Base-by-base conservation (phyloP, 2,888 invertebrate genomes). In the Archips crataeganus region DNA sequence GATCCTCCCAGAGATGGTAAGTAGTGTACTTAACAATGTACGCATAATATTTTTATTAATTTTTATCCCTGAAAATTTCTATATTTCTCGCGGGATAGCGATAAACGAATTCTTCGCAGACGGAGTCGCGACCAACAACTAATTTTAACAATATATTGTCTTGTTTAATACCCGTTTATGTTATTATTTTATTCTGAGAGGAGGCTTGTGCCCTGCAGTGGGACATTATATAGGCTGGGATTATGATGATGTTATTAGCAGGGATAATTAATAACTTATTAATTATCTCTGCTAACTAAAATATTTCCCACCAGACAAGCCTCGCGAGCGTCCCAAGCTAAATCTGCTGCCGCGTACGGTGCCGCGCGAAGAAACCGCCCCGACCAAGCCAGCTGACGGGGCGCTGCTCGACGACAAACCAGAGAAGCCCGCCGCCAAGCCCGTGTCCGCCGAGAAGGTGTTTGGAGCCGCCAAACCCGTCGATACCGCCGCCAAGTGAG, bases 381-480 rank as follows among this genome's bases (percentile, higher is more conserved):
- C 92, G 3, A 90, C 88, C 13, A 0, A 80, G 73, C 87, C 91
- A 0, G 86, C 76, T 9, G 85, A 85, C 0, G 90, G 88, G 13
- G 0, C 80, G 73, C 86, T 80, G 73, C 86, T 75, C 9, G 85
- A 85, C 0, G 86, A 45, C 45, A 45, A 85, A 8, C 76, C 34
- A 47, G 63, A 62, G 10, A 15, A 32, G 63, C 63, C 47, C 47
- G 63, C 47, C 47, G 47, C 95, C n/a, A 88, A 94, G 70, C 95
- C 95, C 10, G 95, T 95, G 67, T 92, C 96, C 2, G 95, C 96
- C 0, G 96, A 96, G 63, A 97, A 97, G 73, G 98, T 99, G 79
- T 99, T 99, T 87, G 99, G 99, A n/a, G 97, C 96, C 45, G 99
- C 99, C 23, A 98, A 97, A 87, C 99, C 99, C 0, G 99, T 99